Base-by-base conservation (phyloP, 2,113 vertebrate species). In the Elachura formosa region DNA sequence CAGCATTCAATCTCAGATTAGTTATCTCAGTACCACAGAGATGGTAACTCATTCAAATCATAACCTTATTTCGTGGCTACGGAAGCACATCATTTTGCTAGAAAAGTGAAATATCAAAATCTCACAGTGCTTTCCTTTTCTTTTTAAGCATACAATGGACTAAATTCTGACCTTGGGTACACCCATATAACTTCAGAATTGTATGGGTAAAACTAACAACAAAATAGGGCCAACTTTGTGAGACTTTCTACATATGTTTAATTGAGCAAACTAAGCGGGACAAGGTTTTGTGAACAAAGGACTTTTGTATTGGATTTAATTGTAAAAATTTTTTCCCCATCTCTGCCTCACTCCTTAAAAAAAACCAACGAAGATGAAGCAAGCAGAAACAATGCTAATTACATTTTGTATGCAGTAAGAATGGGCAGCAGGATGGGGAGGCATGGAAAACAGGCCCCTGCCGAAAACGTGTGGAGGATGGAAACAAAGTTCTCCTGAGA, bases 401-500 rank as follows among this genome's bases (percentile, higher is more conserved):
- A 88, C 85, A 77, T 94, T 96, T 90, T 95, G 83, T 74, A 95
- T 91, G 92, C 92, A 94, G 33, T 92, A 86, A 95, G 79, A 96
- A 95, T 72, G 87, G 88, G 93, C 93, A 94, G 90, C 87, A 95
- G 92, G 52, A 97, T 96, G 90, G 95, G 36, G 82, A 95, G 61
- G 94, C 95, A 96, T 97, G 76, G 92, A 92, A 96, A 97, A 88
- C 79, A 94, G 79, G 56, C 75, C 85, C 90, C 56, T 94, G 73
- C 76, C 88, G 72, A 95, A 96, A 96, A 95, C 17, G 64, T 43
- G 79, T 88, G 72, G 54, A 91, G 91, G 41, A 85, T 67, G 89
- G 90, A 89, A 95, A 95, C 79, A 96, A 96, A 97, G 95, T 97
- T 97, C 82, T 96, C 91, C 94, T 97, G 94, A 95, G 96, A 90